A percentile compares a stretch with the other conserved stretches of the same genome.
These are phyloP conservation scores for Sinocyclocheilus maitianheensis DNA, from an alignment of 2,113 vertebrate species.

Conservation along the genomic window DNA sequence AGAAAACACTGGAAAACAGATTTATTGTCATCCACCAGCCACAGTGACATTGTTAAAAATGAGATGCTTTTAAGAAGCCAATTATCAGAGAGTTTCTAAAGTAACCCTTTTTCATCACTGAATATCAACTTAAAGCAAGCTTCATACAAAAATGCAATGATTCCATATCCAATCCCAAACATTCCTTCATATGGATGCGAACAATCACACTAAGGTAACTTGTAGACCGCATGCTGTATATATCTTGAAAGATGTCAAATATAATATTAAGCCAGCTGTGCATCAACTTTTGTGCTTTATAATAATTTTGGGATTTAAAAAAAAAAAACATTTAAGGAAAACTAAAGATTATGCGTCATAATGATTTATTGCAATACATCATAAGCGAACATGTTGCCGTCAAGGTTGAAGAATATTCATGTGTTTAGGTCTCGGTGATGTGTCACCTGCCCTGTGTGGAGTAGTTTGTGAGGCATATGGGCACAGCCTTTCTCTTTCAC, in stretches of 20 bases:
- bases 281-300: not conserved
- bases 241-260: not conserved
- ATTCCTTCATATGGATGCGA: not conserved
- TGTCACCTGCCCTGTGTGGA: slow-evolving; percentile 28
- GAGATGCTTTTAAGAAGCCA: slow-evolving; percentile 79
- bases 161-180: slow-evolving; percentile 37
- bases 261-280: not conserved
- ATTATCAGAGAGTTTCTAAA: slow-evolving; percentile 81
- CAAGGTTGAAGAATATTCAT: slow-evolving; percentile 19
- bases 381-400: not conserved
- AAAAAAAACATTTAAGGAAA: not conserved
- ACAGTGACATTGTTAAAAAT: slow-evolving; percentile 82
- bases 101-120: slow-evolving; percentile 66
- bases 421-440: slow-evolving; percentile 15
- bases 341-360: not conserved
- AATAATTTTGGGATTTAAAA: not conserved
- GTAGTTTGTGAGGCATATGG: slow-evolving; percentile 21
- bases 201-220: not conserved
- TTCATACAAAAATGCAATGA: slow-evolving; percentile 24
- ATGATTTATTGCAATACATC: slow-evolving; percentile 24
- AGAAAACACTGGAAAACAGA: slow-evolving; percentile 80
- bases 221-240: not conserved
- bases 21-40: slow-evolving; percentile 82
- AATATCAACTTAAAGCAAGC: slow-evolving; percentile 41
- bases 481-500: slow-evolving; percentile 3